Evolutionary conservation across 2,113 vertebrate species (phyloP), one percentile per base, ranked within the genome.

Genomic region (Apodemus sylvaticus): DNA sequence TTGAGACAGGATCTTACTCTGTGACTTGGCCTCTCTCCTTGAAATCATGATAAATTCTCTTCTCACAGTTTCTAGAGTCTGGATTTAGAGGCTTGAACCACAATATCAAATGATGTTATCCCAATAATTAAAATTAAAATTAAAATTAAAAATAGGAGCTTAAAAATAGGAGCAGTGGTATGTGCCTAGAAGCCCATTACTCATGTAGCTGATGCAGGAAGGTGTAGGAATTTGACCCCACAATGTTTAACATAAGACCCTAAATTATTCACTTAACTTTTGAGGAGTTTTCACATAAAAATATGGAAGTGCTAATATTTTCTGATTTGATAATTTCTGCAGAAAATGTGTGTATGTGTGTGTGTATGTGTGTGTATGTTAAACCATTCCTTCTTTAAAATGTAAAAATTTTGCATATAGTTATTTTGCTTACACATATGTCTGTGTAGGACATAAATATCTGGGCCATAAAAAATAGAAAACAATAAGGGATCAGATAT

Each of bases 71-170:
- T 31, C 39, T 3, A 45, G 3, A 85, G 8, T 45, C 20, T 31
- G n/a, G 16, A 62, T 39, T 31, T 4, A 42, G 81, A 64, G 24
- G 14, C 39, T 26, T 16, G 39, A 31, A 60, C 39, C 39, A 64
- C 3, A 24, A 11, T 42, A 4, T 19, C 26, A 14, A 62, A 60
- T 31, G 58, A 24, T 94, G 71, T 93, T 95, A 97, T 97, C 97
- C 89, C 39, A 95, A 92, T n/a, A n/a, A n/a, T n/a, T n/a, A n/a
- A n/a, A n/a, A n/a, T n/a, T n/a, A n/a, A 95, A 97, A 96, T 98
- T 97, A 97, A 96, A 98, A 98, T 98, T 96, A 97, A 96, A 98
- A 98, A 97, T 83, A 93, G 97, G 97, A 96, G 90, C 92, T 97
- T 97, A 36, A 39, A 70, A 53, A 51, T 55, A 7, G 34, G 0